These are phyloP conservation scores for Cardiocondyla obscurior DNA, from an alignment of 1,140 invertebrate species.

Conservation along the genomic window DNA sequence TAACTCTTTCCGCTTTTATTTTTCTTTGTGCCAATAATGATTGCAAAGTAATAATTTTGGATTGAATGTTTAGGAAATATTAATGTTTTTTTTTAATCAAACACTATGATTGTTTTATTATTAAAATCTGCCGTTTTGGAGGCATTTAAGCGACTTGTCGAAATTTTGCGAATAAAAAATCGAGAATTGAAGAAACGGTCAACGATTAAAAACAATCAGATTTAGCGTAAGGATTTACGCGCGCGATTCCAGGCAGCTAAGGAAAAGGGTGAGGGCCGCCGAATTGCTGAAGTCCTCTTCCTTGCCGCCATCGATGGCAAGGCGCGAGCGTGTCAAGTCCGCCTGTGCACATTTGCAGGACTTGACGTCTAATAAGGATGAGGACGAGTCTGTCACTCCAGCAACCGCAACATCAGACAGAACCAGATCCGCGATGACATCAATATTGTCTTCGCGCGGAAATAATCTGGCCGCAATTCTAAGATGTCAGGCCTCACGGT, in stretches of 20 bases:
- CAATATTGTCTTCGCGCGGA: conserved; percentile 83
- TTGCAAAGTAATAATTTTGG: background rate
- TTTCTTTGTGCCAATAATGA: background rate
- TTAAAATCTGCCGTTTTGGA: background rate
- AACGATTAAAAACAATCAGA: conserved; percentile 8
- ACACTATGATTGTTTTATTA: background rate
- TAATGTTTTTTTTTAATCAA: background rate
- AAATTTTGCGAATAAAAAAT: background rate
- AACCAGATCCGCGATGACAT: conserved; percentile 81
- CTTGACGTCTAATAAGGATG: conserved; percentile 79
- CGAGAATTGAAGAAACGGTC: no score
- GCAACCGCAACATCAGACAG: conserved; percentile 75
- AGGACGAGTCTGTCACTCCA: conserved; percentile 59
- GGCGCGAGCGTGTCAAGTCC: conserved; percentile 84
- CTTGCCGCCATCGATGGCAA: conserved; percentile 88
- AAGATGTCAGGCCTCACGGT: conserved; percentile 87
- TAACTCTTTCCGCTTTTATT: background rate
- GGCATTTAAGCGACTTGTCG: background rate
- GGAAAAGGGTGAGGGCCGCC: conserved; percentile 87
- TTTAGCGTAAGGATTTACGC: background rate
- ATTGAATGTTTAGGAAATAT: background rate
- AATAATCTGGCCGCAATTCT: conserved; percentile 89
- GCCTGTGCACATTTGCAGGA: conserved; percentile 80
- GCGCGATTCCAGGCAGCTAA: conserved; percentile 84
- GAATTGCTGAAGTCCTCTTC: conserved; percentile 88